phyloP scores from a whole-genome alignment of 2,888 invertebrate species.

The Molanna angustata region DNA sequence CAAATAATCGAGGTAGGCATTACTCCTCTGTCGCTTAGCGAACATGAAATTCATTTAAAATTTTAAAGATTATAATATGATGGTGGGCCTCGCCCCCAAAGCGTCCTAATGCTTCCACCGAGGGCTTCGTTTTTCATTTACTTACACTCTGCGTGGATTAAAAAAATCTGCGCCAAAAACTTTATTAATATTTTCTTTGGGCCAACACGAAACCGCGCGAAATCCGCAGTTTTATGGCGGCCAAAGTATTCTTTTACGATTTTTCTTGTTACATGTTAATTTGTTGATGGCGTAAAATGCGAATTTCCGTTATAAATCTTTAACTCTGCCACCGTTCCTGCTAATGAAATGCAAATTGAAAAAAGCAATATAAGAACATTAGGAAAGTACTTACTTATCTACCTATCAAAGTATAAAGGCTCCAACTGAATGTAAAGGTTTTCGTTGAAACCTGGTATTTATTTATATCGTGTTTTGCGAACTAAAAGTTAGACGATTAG shows the following conservation, averaged over 20 bases:
- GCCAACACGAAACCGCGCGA: not conserved
- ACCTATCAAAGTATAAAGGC: no score
- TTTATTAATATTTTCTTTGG: constrained; percentile 15
- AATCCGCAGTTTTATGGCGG: not conserved
- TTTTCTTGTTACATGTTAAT: constrained; percentile 14
- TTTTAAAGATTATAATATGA: no score
- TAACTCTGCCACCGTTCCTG: constrained; percentile 8
- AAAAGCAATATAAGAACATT: constrained; percentile 19
- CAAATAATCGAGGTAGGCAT: no score
- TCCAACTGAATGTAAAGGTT: not conserved
- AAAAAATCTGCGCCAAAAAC: constrained; percentile 13
- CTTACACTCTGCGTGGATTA: constrained; percentile 11
- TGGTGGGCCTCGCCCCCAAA: no score
- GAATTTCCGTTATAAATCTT: constrained; percentile 22
- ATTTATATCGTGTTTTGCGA: constrained; percentile 19
- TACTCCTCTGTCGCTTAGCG: no score
- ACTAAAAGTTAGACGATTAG: constrained; percentile 29
- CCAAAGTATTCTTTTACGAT: constrained; percentile 7
- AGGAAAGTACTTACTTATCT: constrained; percentile 15
- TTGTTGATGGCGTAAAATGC: constrained; percentile 12
- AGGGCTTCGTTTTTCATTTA: no score
- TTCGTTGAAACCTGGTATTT: constrained; percentile 17
- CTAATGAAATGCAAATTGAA: constrained; percentile 30
- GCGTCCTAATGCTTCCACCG: no score
- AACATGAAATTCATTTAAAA: no score